Evolutionary conservation across 1,140 invertebrate species (phyloP).

Genomic region (Drosophila guanche): DNA sequence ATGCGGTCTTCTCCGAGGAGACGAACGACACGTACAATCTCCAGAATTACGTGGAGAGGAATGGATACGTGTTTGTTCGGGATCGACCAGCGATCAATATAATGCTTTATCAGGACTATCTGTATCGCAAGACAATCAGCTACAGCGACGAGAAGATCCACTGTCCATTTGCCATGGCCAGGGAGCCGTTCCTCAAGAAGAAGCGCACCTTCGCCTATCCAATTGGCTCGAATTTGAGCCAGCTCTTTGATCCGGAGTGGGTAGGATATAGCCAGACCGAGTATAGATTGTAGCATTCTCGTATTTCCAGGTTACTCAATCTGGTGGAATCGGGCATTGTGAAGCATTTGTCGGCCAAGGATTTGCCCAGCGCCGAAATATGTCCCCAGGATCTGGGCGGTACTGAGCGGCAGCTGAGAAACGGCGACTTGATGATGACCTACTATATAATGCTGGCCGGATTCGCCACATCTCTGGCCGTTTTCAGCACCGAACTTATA

Average conservation of each 20-base stretch:
- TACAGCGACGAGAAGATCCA: conserved; percentile 85
- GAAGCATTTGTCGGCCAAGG: conserved; percentile 85
- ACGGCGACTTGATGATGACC: conserved; percentile 86
- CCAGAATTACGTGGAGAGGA: conserved; percentile 83
- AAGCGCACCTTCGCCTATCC: conserved; percentile 89
- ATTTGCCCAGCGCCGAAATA: conserved; percentile 89
- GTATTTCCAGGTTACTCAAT: conserved; percentile 86
- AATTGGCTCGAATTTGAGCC: conserved; percentile 85
- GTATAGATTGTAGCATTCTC: background rate
- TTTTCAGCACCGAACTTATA: conserved; percentile 87
- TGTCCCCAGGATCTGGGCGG: conserved; percentile 91
- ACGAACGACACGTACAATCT: conserved; percentile 84
- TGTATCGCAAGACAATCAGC: conserved; percentile 85
- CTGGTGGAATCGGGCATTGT: conserved; percentile 90
- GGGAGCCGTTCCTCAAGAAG: conserved; percentile 86
- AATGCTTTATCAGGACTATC: conserved; percentile 88
- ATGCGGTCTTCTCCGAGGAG: conserved; percentile 69
- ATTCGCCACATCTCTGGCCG: conserved; percentile 85
- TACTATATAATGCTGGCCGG: conserved; percentile 88
- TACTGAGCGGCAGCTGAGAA: conserved; percentile 90
- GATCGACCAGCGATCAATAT: conserved; percentile 87
- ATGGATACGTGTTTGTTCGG: conserved; percentile 87
- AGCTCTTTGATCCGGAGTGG: conserved; percentile 88
- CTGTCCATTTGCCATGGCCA: conserved; percentile 89
- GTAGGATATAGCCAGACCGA: conserved; percentile 43